These are phyloP conservation scores for Psophia crepitans DNA, from an alignment of 2,113 vertebrate species.

Conservation along the genomic window DNA sequence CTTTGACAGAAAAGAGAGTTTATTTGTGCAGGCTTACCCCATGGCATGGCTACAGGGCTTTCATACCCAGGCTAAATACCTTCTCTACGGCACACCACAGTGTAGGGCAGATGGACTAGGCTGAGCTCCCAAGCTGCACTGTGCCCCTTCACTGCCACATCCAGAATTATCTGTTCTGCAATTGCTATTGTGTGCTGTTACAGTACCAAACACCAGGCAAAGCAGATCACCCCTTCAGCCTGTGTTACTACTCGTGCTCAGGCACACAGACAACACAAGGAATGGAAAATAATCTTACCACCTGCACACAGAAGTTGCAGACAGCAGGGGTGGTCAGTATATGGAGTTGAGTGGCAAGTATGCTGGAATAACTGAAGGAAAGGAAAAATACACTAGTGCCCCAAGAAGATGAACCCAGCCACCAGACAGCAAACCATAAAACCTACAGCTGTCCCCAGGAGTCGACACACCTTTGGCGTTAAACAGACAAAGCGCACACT, in stretches of 20 bases:
- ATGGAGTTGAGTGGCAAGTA: neutral
- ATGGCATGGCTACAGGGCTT: neutral
- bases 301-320: neutral
- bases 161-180: neutral
- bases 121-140: neutral
- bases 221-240: neutral
- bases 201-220: neutral
- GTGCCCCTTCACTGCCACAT: neutral
- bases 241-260: neutral
- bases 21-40: neutral
- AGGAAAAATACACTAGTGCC: neutral
- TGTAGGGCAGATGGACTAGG: fast-evolving
- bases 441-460: neutral
- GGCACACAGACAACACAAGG: neutral
- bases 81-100: neutral
- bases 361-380: neutral
- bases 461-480: neutral
- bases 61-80: neutral
- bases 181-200: neutral
- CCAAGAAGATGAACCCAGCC: neutral
- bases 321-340: neutral
- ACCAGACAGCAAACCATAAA: neutral
- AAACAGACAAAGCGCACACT: neutral
- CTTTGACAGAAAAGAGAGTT: neutral
- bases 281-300: neutral